Base-by-base conservation (phyloP, 2,888 invertebrate genomes). In the Artemia sp. region DNA sequence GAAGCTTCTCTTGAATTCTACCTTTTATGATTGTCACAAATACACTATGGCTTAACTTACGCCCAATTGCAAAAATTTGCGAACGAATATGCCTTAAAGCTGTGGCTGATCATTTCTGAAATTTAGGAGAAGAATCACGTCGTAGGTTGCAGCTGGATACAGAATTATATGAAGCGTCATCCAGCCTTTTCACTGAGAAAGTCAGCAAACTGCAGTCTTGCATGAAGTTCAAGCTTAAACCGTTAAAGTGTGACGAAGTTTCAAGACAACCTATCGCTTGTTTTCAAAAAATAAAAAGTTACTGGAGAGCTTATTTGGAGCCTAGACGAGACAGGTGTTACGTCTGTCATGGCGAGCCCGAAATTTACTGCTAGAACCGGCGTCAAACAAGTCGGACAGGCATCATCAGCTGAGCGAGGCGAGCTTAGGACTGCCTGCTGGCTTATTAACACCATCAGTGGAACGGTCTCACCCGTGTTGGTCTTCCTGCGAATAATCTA, bases 201-300 rank as follows among this genome's bases (percentile, higher is more conserved):
- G 52, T 51, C 68, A 14, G 51, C 9, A 52, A 7, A 12, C 52
- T 51, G 68, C 11, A 68, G 53, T 53, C 68, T 51, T 68, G 52
- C 68, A 52, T 12, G 51, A 51, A 38, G 73, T 52, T 72, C 70
- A 51, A 71, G 72, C 66, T 75, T 75, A 68, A 76, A 74, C 71
- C 73, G 72, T 71, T 74, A 67, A 74, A 75, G 73, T 12, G 72
- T 1, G 67, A 72, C 5, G 38, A 38, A 38, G 38, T 38, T 38
- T 38, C 38, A 38, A 38, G 6, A 38, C 38, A 38, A 38, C 38
- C 38, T 38, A 24, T 38, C 38, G 2, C 38, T 6, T 38, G 38
- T 38, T 38, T 4, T 38, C 0, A 1, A 2, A 38, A 38, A 38
- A 2, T 6, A 38, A 0, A 38, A 38, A 38, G 1, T 38, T 38